Evolutionary conservation across 2,797 vertebrate species (phyloP), one percentile per base, ranked within the genome.

Genomic region (Chelidonichthys spinosus): DNA sequence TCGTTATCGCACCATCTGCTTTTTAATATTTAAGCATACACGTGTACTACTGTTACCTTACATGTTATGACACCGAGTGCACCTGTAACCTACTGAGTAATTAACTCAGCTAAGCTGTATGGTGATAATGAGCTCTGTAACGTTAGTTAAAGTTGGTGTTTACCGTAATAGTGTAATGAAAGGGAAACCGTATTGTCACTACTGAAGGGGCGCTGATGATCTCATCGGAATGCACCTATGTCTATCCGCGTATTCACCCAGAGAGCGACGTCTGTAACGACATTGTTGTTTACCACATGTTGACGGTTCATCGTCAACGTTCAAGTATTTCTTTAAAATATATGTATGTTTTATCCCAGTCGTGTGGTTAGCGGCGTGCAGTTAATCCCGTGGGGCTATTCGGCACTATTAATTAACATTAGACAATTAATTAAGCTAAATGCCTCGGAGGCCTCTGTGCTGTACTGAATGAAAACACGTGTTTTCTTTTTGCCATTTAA

Each of bases 381-480:
- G 39, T 63, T 47, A 56, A 49, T 39, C 78, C 68, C 63, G 3
- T 4, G 37, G 7, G 59, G 44, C 53, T 32, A 13, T 81, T 81
- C 15, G 5, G 71, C 43, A 37, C 58, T 25, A 54, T 82, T 90
- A 87, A 91, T 90, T 88, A 90, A 83, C 55, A 76, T 67, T 47
- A 65, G 35, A 58, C 78, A 55, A 25, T 87, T 88, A 87, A 91
- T 90, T 89, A 89, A 85, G 35, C 46, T 78, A 40, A 80, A 68
- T 52, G 59, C 85, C 81, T 78, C 7, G n/a, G 75, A 72, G 84
- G 75, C 49, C 14, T 25, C 25, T 63, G 47, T n/a, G 60, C 60
- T 71, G 49, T 47, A 46, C 40, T 44, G 43, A 76, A 71, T 75
- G 69, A 61, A 74, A 74, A 63, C 43, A n/a, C 32, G 7, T 14